phyloP scores from a whole-genome alignment of 1,140 invertebrate species.

The Micrasema longulum region DNA sequence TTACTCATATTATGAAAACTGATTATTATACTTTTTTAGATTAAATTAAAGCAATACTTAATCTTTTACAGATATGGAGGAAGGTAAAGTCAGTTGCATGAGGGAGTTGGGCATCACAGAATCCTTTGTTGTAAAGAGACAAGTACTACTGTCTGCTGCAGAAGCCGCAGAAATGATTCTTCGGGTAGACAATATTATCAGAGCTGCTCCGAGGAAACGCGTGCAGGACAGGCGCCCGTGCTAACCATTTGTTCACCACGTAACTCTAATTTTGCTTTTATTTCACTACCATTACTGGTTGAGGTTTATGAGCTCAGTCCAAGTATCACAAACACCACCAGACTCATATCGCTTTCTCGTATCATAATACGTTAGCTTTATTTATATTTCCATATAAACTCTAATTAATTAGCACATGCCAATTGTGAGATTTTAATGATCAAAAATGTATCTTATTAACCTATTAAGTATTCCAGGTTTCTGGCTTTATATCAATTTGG shows the following conservation, averaged over 20 bases:
- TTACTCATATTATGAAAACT: background rate
- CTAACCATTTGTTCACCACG: slow-evolving; percentile 65
- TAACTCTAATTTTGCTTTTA: background rate
- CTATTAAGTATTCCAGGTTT: slow-evolving; percentile 4
- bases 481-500: slow-evolving; percentile 6
- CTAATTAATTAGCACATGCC: background rate
- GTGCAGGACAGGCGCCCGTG: slow-evolving; percentile 88
- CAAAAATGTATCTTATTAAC: slow-evolving; percentile 20
- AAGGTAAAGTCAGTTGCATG: slow-evolving; percentile 89
- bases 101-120: slow-evolving; percentile 92
- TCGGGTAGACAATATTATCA: slow-evolving; percentile 97
- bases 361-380: slow-evolving; percentile 8
- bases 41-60: background rate
- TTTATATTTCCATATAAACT: slow-evolving; percentile 17
- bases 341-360: background rate
- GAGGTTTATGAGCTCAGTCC: background rate
- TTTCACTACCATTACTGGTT: slow-evolving; percentile 18
- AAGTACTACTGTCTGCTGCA: slow-evolving; percentile 92
- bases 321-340: slow-evolving; percentile 3
- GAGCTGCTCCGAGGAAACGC: slow-evolving; percentile 92
- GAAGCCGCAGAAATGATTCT: slow-evolving; percentile 99
- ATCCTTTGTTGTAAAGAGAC: slow-evolving; percentile 96
- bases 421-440: slow-evolving; percentile 19
- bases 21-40: no score
- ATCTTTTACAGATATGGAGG: slow-evolving; percentile 82